Base-by-base conservation (phyloP, 2,797 vertebrate genomes). In the Prunella strophiata region DNA sequence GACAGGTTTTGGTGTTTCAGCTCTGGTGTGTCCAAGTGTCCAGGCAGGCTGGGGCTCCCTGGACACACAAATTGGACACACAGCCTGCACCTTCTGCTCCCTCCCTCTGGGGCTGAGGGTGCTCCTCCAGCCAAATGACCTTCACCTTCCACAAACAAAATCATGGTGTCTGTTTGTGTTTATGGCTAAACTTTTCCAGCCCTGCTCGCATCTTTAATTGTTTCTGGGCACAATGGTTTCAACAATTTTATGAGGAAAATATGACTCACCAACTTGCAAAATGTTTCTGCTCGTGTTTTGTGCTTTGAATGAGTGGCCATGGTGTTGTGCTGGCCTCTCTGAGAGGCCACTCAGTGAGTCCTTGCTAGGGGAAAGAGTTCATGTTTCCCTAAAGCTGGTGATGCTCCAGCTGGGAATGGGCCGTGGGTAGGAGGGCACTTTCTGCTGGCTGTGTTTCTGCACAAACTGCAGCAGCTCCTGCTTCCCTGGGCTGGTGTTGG, bases 141-240 rank as follows among this genome's bases (percentile, higher is more conserved):
- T 83, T 81, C 87, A 66, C 82, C 73, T 72, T 65, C 91, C 5
- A 30, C 91, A 93, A 86, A 95, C 74, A 82, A 74, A 77, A 91
- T 59, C 13, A 13, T 70, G 73, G 25, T 61, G 90, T 54, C 92
- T 96, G 84, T 88, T 94, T 91, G 66, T 91, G 85, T 77, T 95
- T 90, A 85, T 23, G 79, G 79, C 80, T 90, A 57, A 94, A 54
- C 91, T 93, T 74, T 93, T 93, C 93, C 94, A 91, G 89, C 51
- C 81, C 89, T 36, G 17, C 82, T 89, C 80, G 68, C 92, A 86
- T 90, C 88, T 87, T 77, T 87, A 71, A 91, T 95, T 94, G 93
- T 94, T 97, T 93, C 91, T 96, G 76, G 91, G 79, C 84, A 96
- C 95, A 94, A 95, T 48, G 48, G 68, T 91, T 91, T 91, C 87